Evolutionary conservation across 2,113 vertebrate species (phyloP), one percentile per base, ranked within the genome.

Genomic region (Aramus guarauna): DNA sequence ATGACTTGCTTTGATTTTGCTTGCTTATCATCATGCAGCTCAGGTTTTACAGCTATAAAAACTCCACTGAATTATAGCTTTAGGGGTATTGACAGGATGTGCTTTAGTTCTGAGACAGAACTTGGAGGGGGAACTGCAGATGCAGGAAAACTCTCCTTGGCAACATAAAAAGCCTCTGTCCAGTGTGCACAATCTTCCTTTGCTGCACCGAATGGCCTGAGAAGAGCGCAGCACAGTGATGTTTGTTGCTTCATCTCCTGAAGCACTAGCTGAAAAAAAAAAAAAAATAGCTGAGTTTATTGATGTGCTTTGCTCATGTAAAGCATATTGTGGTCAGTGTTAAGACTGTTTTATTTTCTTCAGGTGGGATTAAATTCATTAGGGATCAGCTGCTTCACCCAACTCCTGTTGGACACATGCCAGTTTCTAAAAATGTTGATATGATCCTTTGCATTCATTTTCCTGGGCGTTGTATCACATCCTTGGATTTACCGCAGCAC

Each of bases 11-110:
- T 95, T 94, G 91, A 79, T 94, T 95, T 92, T 64, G n/a, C 79
- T 77, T 74, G 27, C 71, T 94, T 82, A 93, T 96, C 83, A 73
- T 71, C 67, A 95, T 92, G 85, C 83, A 91, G 92, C 77, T 96
- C 93, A 93, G 88, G 90, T 92, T 94, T 92, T 81, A 78, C 47
- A 96, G 76, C 79, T 69, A 55, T 81, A 78, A 95, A 89, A 96
- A 91, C 71, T 88, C 37, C 43, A 73, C 52, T 68, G 69, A 85
- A 92, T 86, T 75, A 80, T 9, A 63, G 73, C 83, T 93, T 90
- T 76, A 87, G 91, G 91, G 92, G 81, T 85, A 95, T 71, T 81
- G 74, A 96, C 60, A 91, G 48, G 69, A 86, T 62, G 63, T 73
- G 34, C n/a, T 87, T 90, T 85, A 69, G 22, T 95, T 93, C 84